Conservation (phyloP, 2,113 vertebrate species). For the Lepidothrix coronata region DNA sequence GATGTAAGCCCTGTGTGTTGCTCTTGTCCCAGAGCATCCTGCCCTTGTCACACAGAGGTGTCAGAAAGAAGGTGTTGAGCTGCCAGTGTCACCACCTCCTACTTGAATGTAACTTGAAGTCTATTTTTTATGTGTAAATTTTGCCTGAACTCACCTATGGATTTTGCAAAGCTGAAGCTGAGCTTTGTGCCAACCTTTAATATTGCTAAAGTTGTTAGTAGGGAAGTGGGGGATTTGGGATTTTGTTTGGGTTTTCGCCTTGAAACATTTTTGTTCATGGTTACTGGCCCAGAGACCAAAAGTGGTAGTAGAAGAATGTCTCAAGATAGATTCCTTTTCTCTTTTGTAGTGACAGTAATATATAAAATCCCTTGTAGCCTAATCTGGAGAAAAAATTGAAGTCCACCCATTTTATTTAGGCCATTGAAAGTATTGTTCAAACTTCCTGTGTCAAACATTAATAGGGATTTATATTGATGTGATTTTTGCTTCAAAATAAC, state of each 20-base stretch:
- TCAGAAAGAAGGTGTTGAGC: background rate
- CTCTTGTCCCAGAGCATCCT: background rate
- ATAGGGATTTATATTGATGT: background rate
- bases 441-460: background rate
- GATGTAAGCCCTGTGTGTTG: background rate
- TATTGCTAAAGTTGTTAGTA: background rate
- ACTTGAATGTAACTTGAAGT: background rate
- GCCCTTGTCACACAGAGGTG: background rate
- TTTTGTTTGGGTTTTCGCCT: background rate
- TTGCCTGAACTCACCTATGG: background rate
- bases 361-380: background rate
- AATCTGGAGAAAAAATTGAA: background rate
- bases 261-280: background rate
- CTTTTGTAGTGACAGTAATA: background rate
- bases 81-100: background rate
- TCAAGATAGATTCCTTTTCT: background rate
- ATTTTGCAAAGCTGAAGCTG: background rate
- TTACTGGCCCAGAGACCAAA: background rate
- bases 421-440: background rate
- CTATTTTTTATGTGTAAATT: background rate
- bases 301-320: background rate
- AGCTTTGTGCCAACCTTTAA: background rate
- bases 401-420: background rate
- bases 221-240: accelerated
- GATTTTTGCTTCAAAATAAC: background rate